These are phyloP conservation scores for Eupithecia inturbata DNA, from an alignment of 2,888 invertebrate genomes.

Conservation along the genomic window DNA sequence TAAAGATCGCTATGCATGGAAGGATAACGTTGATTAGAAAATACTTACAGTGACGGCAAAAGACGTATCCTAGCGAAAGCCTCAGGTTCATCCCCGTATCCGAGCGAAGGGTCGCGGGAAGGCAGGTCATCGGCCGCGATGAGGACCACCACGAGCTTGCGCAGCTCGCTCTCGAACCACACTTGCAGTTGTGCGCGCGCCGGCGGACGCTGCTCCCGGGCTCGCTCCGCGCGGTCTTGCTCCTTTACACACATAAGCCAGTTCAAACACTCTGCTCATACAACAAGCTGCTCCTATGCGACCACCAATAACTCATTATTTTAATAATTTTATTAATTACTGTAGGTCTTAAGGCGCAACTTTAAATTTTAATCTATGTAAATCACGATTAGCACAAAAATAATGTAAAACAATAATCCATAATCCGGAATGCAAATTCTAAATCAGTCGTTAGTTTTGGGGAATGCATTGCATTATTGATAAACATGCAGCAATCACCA, in stretches of 20 bases:
- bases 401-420: conserved; percentile 50
- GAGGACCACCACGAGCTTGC: conserved; percentile 92
- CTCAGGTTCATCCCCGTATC: conserved; percentile 91
- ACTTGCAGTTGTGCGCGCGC: conserved; percentile 95
- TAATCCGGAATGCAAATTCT: conserved; percentile 68
- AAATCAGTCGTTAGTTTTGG: conserved; percentile 62
- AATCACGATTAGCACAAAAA: conserved; percentile 34
- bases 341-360: conserved; percentile 49
- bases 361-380: conserved; percentile 31
- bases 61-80: conserved; percentile 93
- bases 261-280: conserved; percentile 32
- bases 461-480: conserved; percentile 71
- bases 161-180: conserved; percentile 93
- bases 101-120: conserved; percentile 89
- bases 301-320: conserved; percentile 19
- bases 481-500: conserved; percentile 79
- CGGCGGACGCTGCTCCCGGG: conserved; percentile 87
- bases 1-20: neutral
- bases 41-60: conserved; percentile 90
- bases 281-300: conserved; percentile 39
- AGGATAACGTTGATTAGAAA: neutral
- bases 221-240: conserved; percentile 75
- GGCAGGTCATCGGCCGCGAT: conserved; percentile 94
- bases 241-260: conserved; percentile 61
- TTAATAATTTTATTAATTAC: conserved; percentile 9